These are phyloP conservation scores for Thamnophis sirtalis DNA, from an alignment of 2,113 vertebrate species.

Conservation along the genomic window DNA sequence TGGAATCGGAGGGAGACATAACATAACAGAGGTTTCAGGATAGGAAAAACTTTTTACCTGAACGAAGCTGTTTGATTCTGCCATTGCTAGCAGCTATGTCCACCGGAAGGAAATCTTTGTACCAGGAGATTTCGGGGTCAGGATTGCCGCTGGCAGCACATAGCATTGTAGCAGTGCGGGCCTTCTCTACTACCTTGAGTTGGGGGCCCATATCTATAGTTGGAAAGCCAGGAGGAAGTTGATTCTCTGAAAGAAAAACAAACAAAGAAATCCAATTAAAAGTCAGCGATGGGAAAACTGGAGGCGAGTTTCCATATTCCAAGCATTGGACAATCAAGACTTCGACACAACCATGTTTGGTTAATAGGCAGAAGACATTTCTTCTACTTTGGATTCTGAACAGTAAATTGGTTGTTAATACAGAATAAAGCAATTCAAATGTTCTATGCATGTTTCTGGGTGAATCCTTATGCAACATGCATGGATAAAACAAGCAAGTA, in stretches of 20 bases:
- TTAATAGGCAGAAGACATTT: background rate
- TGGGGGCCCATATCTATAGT: constrained; percentile 97
- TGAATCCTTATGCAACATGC: constrained; percentile 19
- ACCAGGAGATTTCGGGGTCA: constrained; percentile 96
- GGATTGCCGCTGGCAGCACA: constrained; percentile 94
- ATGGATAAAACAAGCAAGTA: constrained; percentile 21
- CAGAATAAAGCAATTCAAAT: background rate
- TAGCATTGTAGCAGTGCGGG: constrained; percentile 93
- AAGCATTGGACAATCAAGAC: background rate
- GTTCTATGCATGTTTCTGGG: background rate
- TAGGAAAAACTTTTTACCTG: constrained; percentile 77
- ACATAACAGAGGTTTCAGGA: background rate
- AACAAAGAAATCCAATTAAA: background rate
- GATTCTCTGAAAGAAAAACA: constrained; percentile 78
- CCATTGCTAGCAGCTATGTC: constrained; percentile 87
- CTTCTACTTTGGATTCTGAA: background rate
- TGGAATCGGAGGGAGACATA: background rate
- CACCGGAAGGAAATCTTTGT: constrained; percentile 96
- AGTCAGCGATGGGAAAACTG: accelerated
- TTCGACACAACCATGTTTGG: background rate
- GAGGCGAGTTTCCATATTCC: background rate
- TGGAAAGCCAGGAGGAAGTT: constrained; percentile 91
- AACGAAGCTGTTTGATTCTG: constrained; percentile 93
- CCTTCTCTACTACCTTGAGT: constrained; percentile 95
- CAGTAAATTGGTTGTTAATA: background rate